These are phyloP conservation scores for Noctuana brunneofusca DNA, from an alignment of 2,888 invertebrate genomes.

Conservation along the genomic window DNA sequence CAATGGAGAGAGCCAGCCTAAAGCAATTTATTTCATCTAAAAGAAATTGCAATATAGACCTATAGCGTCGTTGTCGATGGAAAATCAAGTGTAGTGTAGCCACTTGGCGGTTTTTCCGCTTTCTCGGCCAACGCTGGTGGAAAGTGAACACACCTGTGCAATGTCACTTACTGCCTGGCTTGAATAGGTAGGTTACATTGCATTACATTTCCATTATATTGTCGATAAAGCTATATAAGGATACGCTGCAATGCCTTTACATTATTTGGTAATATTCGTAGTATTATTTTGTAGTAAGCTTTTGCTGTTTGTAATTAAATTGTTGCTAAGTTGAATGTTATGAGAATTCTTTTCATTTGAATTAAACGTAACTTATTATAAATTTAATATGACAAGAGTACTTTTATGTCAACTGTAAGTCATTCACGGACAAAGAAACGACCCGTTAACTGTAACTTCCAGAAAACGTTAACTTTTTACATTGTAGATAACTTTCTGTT, in stretches of 20 bases:
- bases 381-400: too few species aligned
- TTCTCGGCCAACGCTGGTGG: constrained; percentile 60
- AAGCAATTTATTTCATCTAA: too few species aligned
- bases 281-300: neutral
- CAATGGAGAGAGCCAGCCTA: too few species aligned
- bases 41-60: neutral
- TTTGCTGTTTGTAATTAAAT: neutral
- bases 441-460: too few species aligned
- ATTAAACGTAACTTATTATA: too few species aligned
- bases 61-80: constrained; percentile 37
- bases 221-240: neutral
- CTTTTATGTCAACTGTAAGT: too few species aligned
- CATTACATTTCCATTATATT: neutral
- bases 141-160: constrained; percentile 44
- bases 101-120: constrained; percentile 66
- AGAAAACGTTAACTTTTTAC: too few species aligned
- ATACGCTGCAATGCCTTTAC: neutral
- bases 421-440: too few species aligned
- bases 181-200: neutral
- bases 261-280: neutral
- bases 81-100: constrained; percentile 61
- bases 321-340: neutral
- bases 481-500: too few species aligned
- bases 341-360: neutral
- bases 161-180: constrained; percentile 16